Evolutionary conservation across 2,797 vertebrate genomes (phyloP).

Genomic region (Ceryle rudis): DNA sequence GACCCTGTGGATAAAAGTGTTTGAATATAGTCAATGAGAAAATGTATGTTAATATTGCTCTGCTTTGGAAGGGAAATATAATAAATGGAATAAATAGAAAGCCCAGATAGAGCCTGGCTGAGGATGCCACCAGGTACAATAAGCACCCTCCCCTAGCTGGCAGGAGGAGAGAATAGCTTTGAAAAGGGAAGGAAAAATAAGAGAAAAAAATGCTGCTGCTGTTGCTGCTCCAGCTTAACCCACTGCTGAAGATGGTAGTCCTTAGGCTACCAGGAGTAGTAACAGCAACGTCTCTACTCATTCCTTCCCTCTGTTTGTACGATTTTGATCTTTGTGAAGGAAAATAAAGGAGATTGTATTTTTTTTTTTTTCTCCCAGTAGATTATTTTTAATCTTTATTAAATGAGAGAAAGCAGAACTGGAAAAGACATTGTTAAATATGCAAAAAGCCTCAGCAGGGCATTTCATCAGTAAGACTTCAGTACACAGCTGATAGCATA

Average conservation of each 20-base stretch:
- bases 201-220: neutral
- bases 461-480: neutral
- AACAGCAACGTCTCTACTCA: neutral
- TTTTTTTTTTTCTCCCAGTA: too few species aligned
- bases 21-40: neutral
- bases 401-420: neutral
- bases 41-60: neutral
- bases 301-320: neutral
- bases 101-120: neutral
- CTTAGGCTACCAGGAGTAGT: neutral
- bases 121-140: neutral
- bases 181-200: neutral
- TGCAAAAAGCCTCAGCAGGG: neutral
- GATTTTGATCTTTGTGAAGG: neutral
- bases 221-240: neutral
- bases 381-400: neutral
- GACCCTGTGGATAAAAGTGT: neutral
- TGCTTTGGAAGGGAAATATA: neutral
- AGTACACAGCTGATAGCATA: neutral
- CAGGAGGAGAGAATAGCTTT: neutral
- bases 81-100: neutral
- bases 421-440: neutral
- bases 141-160: neutral
- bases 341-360: neutral
- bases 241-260: neutral